phyloP scores from a whole-genome alignment of 2,888 invertebrate species.

The Doris montereyensis region DNA sequence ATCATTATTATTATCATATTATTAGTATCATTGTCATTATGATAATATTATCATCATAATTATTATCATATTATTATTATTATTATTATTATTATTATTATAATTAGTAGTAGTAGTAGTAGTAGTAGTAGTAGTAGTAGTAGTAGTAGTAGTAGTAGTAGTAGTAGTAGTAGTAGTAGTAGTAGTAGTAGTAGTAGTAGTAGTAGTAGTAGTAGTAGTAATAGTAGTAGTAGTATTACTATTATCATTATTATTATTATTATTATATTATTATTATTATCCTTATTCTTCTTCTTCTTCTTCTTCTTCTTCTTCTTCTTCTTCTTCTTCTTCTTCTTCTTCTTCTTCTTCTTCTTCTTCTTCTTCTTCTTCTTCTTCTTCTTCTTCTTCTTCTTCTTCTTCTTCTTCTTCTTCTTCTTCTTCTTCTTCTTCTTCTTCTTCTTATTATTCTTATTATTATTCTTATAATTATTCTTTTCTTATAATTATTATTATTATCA shows the following conservation, averaged over 20 bases:
- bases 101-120: conserved; percentile 23
- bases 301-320: not conserved
- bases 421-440: no score
- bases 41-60: not conserved
- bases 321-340: not conserved
- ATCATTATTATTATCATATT: no score
- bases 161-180: conserved; percentile 26
- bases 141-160: conserved; percentile 27
- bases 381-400: not conserved
- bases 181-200: conserved; percentile 24
- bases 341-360: not conserved
- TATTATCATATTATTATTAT: not conserved
- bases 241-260: no score
- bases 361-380: not conserved
- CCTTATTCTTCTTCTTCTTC: no score
- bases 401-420: not conserved
- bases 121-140: conserved; percentile 19
- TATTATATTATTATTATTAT: no score
- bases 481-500: not conserved
- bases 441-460: no score
- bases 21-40: not conserved
- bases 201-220: conserved; percentile 27
- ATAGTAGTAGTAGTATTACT: conserved; percentile 20
- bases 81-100: not conserved
- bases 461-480: no score